Evolutionary conservation across 2,888 invertebrate species (phyloP), one percentile per base, ranked within the genome.

Genomic region (Thymelicus acteon): DNA sequence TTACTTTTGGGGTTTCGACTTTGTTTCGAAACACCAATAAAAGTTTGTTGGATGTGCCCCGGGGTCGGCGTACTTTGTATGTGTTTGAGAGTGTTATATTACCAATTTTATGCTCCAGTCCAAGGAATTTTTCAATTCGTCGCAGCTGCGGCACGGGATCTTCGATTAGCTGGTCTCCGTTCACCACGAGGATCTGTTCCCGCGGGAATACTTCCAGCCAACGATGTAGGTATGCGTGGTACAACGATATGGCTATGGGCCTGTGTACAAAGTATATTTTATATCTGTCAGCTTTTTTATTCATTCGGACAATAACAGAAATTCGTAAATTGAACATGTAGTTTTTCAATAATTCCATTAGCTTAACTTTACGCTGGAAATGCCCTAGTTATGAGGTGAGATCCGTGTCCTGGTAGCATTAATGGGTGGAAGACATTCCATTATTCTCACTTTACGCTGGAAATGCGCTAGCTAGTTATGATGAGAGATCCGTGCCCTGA

Each of bases 151-250:
- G 96, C 66, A 98, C 96, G 0, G 98, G 98, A 85, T 98, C 97
- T 81, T 97, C 97, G 80, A 98, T 97, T 73, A 99, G 95, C 76
- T 96, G 95, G 90, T 99, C 98, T 3, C 99, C 99, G 87, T 99
- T 98, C 62, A 99, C 98, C 68, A 99, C 96, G 80, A 99, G 96
- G 79, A 99, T 96, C 85, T 99, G 98, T 67, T 97, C 96, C 64
- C 97, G 95, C 0, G 98, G 96, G 93, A 99, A 99, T 77, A 97
- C 97, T 88, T 98, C 97, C 74, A 99, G 94, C 99, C 99, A 99
- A 65, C 95, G 95, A 77, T 97, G 96, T 81, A 99, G 95, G 91
- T 98, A 98, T 76, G 97, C 95, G 88, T 97, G 97, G 90, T 99
- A 99, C 82, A 98, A 95, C 47, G 98, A 98, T 86, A 98, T 97